Base-by-base conservation (phyloP, 30 jellyfish, hydroid and myxozoan genomes). In the Rhopilema esculentum region DNA sequence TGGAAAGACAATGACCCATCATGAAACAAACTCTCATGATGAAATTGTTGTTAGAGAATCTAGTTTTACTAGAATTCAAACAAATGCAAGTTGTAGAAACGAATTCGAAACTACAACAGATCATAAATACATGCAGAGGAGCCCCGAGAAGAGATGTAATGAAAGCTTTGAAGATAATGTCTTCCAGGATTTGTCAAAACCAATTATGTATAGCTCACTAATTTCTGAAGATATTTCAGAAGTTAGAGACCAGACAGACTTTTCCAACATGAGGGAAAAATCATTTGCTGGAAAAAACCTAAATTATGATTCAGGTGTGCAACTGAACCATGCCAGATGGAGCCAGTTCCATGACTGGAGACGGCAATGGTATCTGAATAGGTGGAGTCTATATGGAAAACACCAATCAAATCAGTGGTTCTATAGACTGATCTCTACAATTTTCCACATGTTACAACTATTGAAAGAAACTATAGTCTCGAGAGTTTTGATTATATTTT, bases 251-350 rank as follows among this genome's bases (percentile, higher is more conserved):
- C 70, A 27, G 25, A 53, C 86, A 26, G 81, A 84, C 27, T 22
- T 24, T 17, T 22, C 74, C 4, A 9, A 23, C 17, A 20, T 71
- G 27, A 82, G 12, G 32, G 6, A 2, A 53, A 69, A 30, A 27
- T 82, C 91, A 2, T 25, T 72, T 72, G 63, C 93, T 16, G 63
- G 68, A 50, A 57, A 29, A 22, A 64, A 51, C 26, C 16, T 28
- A 18, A 49, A 77, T 15, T 19, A 33, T 4, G 77, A 22, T 25
- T 29, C 63, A 27, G 51, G 48, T 12, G 27, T 66, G n/a, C 16
- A 52, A 52, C 49, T 87, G 82, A 61, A 87, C 73, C 96, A 87
- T 87, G 96, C 76, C 21, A 67, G 53, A 31, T 87, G 96, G 96
- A 75, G 96, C 32, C 28, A 61, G 48, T 77, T 16, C 40, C 96